Conservation (phyloP, 1,140 invertebrate species). For the Halotydeus destructor region DNA sequence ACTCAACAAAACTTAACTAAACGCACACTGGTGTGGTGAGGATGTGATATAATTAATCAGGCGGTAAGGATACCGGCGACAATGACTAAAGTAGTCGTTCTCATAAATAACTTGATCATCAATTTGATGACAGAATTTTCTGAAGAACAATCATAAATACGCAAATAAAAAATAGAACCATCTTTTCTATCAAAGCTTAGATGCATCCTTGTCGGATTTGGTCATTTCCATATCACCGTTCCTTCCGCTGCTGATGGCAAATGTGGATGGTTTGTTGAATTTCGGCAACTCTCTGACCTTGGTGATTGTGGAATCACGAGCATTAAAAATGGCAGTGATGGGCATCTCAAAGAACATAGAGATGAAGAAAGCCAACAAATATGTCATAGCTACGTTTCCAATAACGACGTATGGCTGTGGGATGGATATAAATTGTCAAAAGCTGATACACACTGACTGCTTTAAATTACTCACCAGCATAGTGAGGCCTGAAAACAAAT, state of each 20-base stretch:
- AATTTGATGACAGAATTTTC: neutral
- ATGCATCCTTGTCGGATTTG: neutral
- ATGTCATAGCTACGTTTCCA: slow-evolving; percentile 13
- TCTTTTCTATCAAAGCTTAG: neutral
- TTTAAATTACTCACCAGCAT: slow-evolving; percentile 4
- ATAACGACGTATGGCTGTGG: slow-evolving; percentile 10
- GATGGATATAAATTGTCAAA: neutral
- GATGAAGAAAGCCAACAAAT: slow-evolving; percentile 8
- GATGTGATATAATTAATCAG: too few relatives aligned
- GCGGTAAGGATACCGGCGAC: too few relatives aligned
- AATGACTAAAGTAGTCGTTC: too few relatives aligned
- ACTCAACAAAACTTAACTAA: too few relatives aligned
- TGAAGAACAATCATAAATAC: neutral
- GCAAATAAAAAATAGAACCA: neutral
- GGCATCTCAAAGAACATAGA: slow-evolving; percentile 13
- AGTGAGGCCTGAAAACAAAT: slow-evolving; percentile 7
- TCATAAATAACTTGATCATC: slow-evolving; percentile 1
- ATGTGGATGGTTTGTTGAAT: neutral
- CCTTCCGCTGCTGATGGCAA: neutral
- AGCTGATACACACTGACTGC: neutral
- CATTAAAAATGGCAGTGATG: neutral
- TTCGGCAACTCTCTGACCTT: too few relatives aligned
- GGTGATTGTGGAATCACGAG: neutral
- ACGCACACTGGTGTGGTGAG: too few relatives aligned
- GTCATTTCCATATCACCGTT: too few relatives aligned